Conservation (phyloP, 2,113 vertebrate species). For the Cheirogaleus medius region DNA sequence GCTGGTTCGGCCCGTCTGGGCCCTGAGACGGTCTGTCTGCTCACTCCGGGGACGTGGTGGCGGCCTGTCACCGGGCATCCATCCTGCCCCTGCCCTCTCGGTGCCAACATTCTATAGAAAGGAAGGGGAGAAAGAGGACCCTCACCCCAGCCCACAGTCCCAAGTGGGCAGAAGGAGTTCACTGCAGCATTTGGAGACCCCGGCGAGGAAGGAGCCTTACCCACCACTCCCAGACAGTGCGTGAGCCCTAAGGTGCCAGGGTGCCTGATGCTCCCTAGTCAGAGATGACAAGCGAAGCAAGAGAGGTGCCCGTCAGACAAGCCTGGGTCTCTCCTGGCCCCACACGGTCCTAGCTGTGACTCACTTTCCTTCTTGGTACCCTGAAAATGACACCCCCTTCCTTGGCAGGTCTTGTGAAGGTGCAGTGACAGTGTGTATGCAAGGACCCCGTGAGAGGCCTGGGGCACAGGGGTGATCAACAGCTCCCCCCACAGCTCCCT, state of each 20-base stretch:
- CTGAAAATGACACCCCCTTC: background rate
- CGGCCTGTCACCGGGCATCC: rapidly evolving
- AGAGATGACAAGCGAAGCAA: rapidly evolving
- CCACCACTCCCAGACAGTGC: rapidly evolving
- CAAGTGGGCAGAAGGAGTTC: background rate
- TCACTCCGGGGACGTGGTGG: rapidly evolving
- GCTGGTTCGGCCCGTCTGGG: background rate
- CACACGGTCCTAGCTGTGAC: background rate
- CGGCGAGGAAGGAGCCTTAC: background rate
- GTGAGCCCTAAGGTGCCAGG: background rate
- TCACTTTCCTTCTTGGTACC: background rate
- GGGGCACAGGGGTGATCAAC: no score
- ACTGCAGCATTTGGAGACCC: background rate
- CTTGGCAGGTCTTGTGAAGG: background rate
- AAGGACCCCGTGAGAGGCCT: background rate
- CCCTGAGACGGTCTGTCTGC: background rate
- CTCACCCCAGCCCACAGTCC: background rate
- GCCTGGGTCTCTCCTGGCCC: background rate
- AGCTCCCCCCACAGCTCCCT: background rate
- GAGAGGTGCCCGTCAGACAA: background rate
- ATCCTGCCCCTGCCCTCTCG: background rate
- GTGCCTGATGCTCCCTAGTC: rapidly evolving
- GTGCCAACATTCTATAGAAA: background rate
- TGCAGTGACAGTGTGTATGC: no score
- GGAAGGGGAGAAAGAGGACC: background rate